phyloP scores from a whole-genome alignment of 1,140 invertebrate species.

The Heterodera schachtii region DNA sequence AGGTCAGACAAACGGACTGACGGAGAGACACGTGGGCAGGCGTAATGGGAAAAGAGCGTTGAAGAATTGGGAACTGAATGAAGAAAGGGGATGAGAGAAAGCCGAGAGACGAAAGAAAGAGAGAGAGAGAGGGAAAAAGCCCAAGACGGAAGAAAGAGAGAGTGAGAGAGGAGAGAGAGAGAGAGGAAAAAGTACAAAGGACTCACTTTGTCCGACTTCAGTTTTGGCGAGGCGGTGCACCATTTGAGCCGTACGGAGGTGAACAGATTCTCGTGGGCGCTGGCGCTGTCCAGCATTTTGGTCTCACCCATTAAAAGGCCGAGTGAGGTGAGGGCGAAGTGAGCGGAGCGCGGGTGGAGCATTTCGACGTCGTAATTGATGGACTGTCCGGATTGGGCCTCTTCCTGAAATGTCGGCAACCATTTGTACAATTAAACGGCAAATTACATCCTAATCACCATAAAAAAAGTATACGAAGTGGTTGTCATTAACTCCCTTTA shows the following conservation, averaged over 20 bases:
- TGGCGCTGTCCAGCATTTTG: conserved; percentile 26
- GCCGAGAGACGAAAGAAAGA: neutral
- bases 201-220: conserved; percentile 46
- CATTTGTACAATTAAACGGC: neutral
- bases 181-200: neutral
- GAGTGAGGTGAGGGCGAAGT: conserved; percentile 21
- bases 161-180: neutral
- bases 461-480: neutral
- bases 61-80: conserved; percentile 43
- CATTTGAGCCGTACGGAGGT: conserved; percentile 42
- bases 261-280: conserved; percentile 27
- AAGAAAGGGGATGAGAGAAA: neutral
- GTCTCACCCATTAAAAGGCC: conserved; percentile 33
- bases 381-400: conserved; percentile 48
- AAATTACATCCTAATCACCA: neutral
- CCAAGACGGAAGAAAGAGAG: neutral
- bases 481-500: neutral
- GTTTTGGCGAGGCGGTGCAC: conserved; percentile 47
- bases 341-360: conserved; percentile 43
- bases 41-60: conserved; percentile 45
- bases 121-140: neutral
- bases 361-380: conserved; percentile 57
- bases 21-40: conserved; percentile 51
- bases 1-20: conserved; percentile 52
- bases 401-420: conserved; percentile 41